These are phyloP conservation scores for Merops nubicus DNA, from an alignment of 2,113 vertebrate genomes.

Conservation along the genomic window DNA sequence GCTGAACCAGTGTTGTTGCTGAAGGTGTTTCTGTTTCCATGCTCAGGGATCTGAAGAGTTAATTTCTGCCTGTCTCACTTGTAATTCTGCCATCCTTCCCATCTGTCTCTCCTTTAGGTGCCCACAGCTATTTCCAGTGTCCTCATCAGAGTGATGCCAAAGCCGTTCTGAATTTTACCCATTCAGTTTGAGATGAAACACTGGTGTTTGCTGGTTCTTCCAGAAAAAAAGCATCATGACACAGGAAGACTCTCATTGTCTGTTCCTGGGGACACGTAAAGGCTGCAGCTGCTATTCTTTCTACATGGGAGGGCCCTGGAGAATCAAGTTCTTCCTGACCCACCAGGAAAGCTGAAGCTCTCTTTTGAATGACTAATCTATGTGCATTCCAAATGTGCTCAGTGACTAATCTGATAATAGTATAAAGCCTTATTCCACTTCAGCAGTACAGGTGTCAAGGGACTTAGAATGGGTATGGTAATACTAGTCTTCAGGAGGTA, in stretches of 20 bases:
- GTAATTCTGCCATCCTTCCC: background rate
- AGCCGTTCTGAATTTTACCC: background rate
- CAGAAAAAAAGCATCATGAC: background rate
- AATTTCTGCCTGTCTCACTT: background rate
- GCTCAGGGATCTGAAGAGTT: background rate
- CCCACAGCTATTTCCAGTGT: background rate
- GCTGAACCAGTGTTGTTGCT: background rate
- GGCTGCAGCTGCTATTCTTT: background rate
- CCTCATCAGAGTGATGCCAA: background rate
- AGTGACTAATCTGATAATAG: constrained; percentile 6
- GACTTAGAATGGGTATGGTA: background rate
- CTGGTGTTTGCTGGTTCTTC: background rate
- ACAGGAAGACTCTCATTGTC: background rate
- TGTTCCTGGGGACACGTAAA: background rate
- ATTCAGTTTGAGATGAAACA: background rate
- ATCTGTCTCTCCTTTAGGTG: background rate
- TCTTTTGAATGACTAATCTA: background rate
- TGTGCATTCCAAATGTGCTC: background rate
- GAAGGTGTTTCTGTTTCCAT: background rate
- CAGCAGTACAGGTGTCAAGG: background rate
- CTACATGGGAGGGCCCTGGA: background rate
- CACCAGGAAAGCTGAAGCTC: background rate
- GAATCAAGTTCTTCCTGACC: background rate
- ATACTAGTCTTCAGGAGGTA: background rate
- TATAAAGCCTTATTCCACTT: background rate